phyloP scores from a whole-genome alignment of 2,888 invertebrate genomes.

The Pyrochroa serraticornis region DNA sequence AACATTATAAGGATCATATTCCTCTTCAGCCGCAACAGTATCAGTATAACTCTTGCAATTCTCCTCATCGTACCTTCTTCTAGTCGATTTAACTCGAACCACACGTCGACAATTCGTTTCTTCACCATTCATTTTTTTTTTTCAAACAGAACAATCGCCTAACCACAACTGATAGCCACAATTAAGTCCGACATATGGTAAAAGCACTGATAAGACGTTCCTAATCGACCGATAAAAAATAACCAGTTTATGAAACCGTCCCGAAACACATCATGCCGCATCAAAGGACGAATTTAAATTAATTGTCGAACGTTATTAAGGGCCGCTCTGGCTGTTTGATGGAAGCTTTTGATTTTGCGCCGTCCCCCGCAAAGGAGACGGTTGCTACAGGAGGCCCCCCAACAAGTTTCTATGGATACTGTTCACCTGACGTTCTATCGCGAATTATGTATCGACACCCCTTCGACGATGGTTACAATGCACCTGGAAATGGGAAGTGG shows the following conservation, averaged over 20 bases:
- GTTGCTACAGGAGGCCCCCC: constrained; percentile 27
- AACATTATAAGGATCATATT: constrained; percentile 38
- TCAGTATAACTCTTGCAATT: constrained; percentile 17
- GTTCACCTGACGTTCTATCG: constrained; percentile 33
- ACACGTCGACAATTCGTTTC: constrained; percentile 46
- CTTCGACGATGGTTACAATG: background rate
- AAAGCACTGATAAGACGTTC: constrained; percentile 10
- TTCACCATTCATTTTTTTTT: constrained; percentile 44
- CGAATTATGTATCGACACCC: constrained; percentile 3
- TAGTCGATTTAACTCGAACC: constrained; percentile 47
- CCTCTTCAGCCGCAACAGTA: constrained; percentile 24
- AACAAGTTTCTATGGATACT: constrained; percentile 46
- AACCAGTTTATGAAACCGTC: constrained; percentile 4
- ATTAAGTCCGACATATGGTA: constrained; percentile 3
- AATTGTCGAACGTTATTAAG: background rate
- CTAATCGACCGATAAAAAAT: constrained; percentile 6
- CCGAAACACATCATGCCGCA: no score
- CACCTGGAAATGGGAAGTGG: background rate
- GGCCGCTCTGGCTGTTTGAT: constrained; percentile 17
- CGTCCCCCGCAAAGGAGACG: constrained; percentile 21
- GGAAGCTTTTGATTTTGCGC: constrained; percentile 40
- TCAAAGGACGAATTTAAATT: no score
- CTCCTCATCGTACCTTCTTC: constrained; percentile 16
- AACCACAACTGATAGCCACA: background rate
- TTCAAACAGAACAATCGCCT: background rate